Evolutionary conservation across 2,797 vertebrate species (phyloP).

Genomic region (Rhinella marina): DNA sequence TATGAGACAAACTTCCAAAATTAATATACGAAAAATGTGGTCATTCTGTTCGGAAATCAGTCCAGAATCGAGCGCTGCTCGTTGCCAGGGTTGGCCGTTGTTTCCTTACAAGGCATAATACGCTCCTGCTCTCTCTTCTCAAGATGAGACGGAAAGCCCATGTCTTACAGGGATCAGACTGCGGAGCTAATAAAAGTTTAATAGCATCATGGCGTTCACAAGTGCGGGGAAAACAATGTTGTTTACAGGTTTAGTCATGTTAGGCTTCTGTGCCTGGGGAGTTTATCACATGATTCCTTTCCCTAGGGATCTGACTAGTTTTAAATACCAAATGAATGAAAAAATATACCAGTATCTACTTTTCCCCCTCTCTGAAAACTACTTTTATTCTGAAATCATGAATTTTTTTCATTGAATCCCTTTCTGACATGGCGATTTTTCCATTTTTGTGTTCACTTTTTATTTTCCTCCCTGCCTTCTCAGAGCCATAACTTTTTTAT

Average conservation of each 20-base stretch:
- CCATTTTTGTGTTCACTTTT: no score
- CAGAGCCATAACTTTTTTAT: no score
- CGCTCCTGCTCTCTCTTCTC: background rate
- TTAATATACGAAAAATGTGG: background rate
- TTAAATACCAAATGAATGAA: slow-evolving; percentile 52
- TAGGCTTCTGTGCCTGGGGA: slow-evolving; percentile 56
- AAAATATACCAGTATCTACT: background rate
- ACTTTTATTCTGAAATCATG: background rate
- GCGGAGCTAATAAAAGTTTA: slow-evolving; percentile 41
- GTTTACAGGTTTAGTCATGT: slow-evolving; percentile 63
- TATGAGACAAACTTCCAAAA: background rate
- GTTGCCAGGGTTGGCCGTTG: background rate
- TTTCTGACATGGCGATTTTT: no score
- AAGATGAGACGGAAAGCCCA: background rate
- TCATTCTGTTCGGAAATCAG: background rate
- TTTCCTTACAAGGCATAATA: background rate
- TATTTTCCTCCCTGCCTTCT: no score
- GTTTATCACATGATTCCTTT: slow-evolving; percentile 57
- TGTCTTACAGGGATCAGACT: slow-evolving; percentile 9
- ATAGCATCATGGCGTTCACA: slow-evolving; percentile 5
- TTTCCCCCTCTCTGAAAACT: background rate
- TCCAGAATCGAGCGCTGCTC: background rate
- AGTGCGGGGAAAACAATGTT: slow-evolving; percentile 56
- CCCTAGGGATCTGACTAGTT: slow-evolving; percentile 49
- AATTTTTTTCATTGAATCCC: background rate